Evolutionary conservation across 2,113 vertebrate species (phyloP).

Genomic region (Rutilus rutilus): DNA sequence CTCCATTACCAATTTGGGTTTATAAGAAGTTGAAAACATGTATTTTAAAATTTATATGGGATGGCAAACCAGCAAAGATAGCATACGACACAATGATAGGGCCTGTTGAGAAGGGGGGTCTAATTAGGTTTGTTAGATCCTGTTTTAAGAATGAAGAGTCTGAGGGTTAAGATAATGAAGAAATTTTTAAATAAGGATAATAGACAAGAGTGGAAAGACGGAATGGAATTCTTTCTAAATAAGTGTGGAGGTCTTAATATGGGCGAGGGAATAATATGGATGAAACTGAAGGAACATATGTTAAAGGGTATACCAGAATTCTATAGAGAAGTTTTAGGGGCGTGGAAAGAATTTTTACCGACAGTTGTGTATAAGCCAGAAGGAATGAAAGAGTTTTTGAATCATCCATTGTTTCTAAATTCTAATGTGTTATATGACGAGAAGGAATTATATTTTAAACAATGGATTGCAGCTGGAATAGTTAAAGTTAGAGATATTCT

Average conservation of each 20-base stretch:
- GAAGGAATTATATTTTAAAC: background rate
- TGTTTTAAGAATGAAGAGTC: background rate
- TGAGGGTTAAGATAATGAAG: background rate
- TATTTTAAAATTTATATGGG: background rate
- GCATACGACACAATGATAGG: background rate
- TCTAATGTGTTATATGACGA: background rate
- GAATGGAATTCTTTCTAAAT: background rate
- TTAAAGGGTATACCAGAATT: background rate
- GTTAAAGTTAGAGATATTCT: conserved; percentile 1
- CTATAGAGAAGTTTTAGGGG: conserved; percentile 5
- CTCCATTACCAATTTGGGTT: background rate
- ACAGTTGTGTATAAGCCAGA: background rate
- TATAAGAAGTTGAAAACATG: background rate
- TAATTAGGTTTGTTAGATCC: background rate
- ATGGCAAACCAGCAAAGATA: background rate
- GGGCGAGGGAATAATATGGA: background rate
- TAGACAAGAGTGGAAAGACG: background rate
- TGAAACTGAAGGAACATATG: conserved; percentile 7
- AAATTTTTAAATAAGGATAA: background rate
- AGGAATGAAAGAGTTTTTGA: background rate
- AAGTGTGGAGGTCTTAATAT: background rate
- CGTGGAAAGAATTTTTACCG: background rate
- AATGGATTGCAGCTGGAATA: background rate
- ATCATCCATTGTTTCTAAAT: conserved; percentile 16
- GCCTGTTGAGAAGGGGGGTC: background rate